Base-by-base conservation (phyloP, 2,888 invertebrate genomes). In the Epirrhoe tristata region DNA sequence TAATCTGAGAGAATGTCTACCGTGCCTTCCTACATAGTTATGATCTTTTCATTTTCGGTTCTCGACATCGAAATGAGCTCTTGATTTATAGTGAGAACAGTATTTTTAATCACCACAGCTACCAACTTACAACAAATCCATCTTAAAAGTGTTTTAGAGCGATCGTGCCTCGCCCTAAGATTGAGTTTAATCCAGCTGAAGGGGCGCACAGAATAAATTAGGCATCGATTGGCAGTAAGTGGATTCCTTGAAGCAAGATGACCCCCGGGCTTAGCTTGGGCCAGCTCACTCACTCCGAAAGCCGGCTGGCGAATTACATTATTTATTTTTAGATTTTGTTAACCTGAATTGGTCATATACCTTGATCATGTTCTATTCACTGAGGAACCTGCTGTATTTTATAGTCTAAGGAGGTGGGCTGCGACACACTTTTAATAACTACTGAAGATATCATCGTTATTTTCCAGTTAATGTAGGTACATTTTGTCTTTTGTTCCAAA, bases 161-260 rank as follows among this genome's bases (percentile, higher is more conserved):
- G 60, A 63, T 53, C 32, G 58, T 57, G 58, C 68, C 48, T 54
- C 53, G 17, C 58, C 54, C 51, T 59, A 57, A 74, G 73, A 79
- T 73, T 69, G 70, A 69, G 71, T 74, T 70, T 78, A 80, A 78
- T 81, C 78, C 68, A 55, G 58, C 63, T 63, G 68, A 58, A 73
- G 70, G 65, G 75, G 71, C 73, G 66, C 67, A 76, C 66, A 14
- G 74, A 73, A 80, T 80, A 77, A 72, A 80, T 79, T 76, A 76
- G 63, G 67, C 84, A 86, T 87, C 84, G 81, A 84, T 84, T 80
- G 77, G 76, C 73, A 73, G 67, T 86, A 87, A 88, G 85, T 84
- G 77, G 86, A 87, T 83, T 83, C 79, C 80, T 84, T 73, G 80
- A 80, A 77, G 74, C 61, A 74, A 74, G 55, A 82, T 85, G 87